Base-by-base conservation (phyloP, 2,888 invertebrate species). In the Melitaea athalia region DNA sequence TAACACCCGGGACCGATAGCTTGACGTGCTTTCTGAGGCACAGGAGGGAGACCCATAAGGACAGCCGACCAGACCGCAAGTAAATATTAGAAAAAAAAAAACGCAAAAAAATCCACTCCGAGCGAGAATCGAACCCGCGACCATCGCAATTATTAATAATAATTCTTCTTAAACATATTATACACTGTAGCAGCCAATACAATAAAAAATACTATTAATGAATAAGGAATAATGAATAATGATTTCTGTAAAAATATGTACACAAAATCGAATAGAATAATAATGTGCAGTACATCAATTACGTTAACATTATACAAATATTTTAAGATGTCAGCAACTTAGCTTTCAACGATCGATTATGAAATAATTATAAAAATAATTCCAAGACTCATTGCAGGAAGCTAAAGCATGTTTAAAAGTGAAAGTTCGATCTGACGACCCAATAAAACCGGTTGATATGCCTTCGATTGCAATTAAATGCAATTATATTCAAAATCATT, bases 401-500 rank as follows among this genome's bases (percentile, higher is more conserved):
- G 68, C 45, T 59, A 72, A 71, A 70, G 72, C 68, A 68, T 68
- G 72, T 70, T 76, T 70, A 74, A 80, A 81, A 82, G 81, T 80
- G 78, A 81, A 82, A 82, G 77, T 72, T 74, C 64, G 64, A 68
- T 59, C 69, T 70, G 76, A 75, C 74, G 75, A 77, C 75, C 77
- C 69, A 75, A 72, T 77, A 74, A 78, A 81, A 80, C 79, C 76
- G 77, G 76, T 72, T 75, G 72, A 71, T 75, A 72, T 66, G 75
- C 74, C 74, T 77, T 76, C 75, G 75, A 72, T 74, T 75, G 76
- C 78, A 78, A 79, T 78, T 77, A 76, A 80, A 78, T 78, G 76
- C 73, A 75, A 75, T 64, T 64, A 77, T 77, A 75, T 78, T 75
- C 68, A 73, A 72, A 73, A 73, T 70, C 59, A 69, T 72, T 70